Evolutionary conservation across 2,797 vertebrate genomes (phyloP).

Genomic region (Eospalax fontanierii): DNA sequence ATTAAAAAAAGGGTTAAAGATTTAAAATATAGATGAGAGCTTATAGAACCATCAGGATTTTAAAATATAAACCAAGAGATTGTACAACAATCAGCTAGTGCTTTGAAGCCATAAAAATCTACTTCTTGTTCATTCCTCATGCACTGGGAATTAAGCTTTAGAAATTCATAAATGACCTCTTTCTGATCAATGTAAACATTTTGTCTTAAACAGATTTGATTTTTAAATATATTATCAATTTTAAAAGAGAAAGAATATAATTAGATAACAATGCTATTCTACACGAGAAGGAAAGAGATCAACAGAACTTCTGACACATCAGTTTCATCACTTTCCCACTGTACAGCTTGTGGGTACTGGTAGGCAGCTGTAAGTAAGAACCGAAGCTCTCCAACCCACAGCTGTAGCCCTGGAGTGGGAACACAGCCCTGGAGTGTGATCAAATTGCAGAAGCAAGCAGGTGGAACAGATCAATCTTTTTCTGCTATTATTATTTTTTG

Average conservation of each 20-base stretch:
- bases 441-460: background rate
- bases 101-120: background rate
- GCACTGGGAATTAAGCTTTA: background rate
- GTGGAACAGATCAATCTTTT: background rate
- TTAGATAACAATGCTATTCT: slow-evolving; percentile 20
- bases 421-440: background rate
- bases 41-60: background rate
- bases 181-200: background rate
- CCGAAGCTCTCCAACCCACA: background rate
- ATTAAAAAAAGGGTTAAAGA: slow-evolving; percentile 14
- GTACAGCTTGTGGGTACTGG: background rate
- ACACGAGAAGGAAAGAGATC: background rate
- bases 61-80: slow-evolving; percentile 7
- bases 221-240: slow-evolving; percentile 4
- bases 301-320: slow-evolving; percentile 11
- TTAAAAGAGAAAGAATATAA: slow-evolving; percentile 26
- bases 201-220: background rate
- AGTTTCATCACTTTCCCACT: background rate
- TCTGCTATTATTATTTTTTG: background rate
- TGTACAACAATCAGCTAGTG: background rate
- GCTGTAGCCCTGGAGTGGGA: background rate
- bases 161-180: background rate
- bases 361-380: background rate
- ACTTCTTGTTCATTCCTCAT: background rate
- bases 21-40: slow-evolving; percentile 7